Conservation (phyloP, 2,113 vertebrate species). For the Pygoscelis antarcticus region DNA sequence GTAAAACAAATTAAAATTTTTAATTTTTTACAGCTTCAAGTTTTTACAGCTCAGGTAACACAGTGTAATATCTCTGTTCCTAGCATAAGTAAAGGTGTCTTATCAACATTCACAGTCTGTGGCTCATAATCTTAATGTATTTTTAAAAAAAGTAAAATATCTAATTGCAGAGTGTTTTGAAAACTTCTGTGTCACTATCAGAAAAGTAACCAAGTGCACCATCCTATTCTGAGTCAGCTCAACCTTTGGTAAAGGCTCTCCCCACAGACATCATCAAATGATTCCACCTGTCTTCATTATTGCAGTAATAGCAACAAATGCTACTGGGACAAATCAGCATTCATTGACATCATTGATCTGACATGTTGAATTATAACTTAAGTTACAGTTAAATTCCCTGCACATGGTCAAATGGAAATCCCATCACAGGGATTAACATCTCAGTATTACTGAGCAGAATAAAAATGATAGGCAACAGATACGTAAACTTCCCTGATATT, state of each 20-base stretch:
- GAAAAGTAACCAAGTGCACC: background rate
- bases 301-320: conserved; percentile 54
- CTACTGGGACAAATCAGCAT: conserved; percentile 76
- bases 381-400: conserved; percentile 57
- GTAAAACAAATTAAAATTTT: background rate
- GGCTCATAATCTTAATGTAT: background rate
- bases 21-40: background rate
- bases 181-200: background rate
- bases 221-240: background rate
- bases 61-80: background rate
- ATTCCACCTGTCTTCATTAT: conserved; percentile 31
- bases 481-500: background rate
- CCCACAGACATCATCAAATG: conserved; percentile 27
- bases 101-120: background rate
- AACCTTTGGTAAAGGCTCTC: conserved; percentile 4
- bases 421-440: background rate
- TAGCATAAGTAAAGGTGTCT: background rate
- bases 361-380: conserved; percentile 80
- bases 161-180: background rate
- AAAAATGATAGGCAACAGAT: background rate
- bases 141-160: background rate
- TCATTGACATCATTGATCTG: conserved; percentile 79
- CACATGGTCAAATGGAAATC: conserved; percentile 17
- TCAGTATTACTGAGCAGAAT: background rate
- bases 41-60: background rate